phyloP scores from a whole-genome alignment of 2,113 vertebrate species.

The Tachysurus vachellii region DNA sequence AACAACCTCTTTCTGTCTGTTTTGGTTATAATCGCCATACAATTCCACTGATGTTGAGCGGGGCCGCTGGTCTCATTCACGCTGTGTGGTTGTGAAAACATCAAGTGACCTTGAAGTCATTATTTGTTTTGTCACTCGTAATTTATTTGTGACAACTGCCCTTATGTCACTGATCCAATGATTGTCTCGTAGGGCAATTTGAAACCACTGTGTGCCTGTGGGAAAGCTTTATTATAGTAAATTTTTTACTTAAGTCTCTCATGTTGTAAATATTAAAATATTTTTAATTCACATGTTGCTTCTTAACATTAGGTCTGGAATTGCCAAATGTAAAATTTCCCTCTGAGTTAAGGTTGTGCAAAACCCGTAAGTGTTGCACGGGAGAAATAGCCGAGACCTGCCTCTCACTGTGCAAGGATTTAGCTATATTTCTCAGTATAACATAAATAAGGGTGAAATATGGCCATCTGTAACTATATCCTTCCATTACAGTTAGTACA shows the following conservation, averaged over 20 bases:
- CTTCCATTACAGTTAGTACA: neutral
- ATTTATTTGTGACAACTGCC: conserved; percentile 55
- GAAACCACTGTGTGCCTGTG: conserved; percentile 20
- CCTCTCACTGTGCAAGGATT: conserved; percentile 4
- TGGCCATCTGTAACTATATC: neutral
- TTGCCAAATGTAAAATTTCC: neutral
- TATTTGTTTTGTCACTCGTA: conserved; percentile 55
- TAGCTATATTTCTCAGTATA: conserved; percentile 4
- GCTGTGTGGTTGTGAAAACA: conserved; percentile 13
- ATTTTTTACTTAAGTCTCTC: neutral
- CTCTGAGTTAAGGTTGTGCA: neutral
- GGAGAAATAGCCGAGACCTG: neutral
- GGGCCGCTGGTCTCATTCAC: neutral
- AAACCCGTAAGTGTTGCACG: neutral
- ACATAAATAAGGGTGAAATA: neutral
- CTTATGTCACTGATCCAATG: conserved; percentile 36
- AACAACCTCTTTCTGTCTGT: neutral
- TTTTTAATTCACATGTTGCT: neutral
- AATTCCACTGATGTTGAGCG: neutral
- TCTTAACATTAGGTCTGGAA: neutral
- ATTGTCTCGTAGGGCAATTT: conserved; percentile 30
- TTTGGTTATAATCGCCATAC: neutral
- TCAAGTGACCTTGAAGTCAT: conserved; percentile 54
- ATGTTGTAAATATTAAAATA: neutral
- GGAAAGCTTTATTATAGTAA: neutral